Base-by-base conservation (phyloP, 2,113 vertebrate species). In the Ptychochromis oligacanthus region DNA sequence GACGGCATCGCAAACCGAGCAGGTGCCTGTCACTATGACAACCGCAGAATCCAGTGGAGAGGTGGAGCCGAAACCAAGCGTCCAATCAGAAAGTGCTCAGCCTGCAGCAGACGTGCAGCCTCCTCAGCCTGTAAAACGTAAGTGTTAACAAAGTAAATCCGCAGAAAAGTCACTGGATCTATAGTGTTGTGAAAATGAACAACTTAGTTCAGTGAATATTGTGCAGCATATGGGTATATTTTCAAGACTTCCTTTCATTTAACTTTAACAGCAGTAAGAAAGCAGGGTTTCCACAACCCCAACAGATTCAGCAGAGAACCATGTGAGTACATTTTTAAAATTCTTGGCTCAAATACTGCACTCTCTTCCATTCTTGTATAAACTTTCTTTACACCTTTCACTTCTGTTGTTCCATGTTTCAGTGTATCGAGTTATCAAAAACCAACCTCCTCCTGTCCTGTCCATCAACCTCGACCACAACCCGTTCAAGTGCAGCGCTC, bases 401-500 rank as follows among this genome's bases (percentile, higher is more conserved):
- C 10, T 28, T 15, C 0, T 62, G 3, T 13, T 40, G 1, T 55
- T 74, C 3, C 31, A 17, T 59, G 6, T 84, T 94, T 59, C 93
- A 99, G 98, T 97, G 95, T 97, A 97, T 95, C 94, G 95, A 91
- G 94, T 96, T 75, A 96, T 96, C 91, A 98, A 97, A 96, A 96
- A 95, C 91, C 95, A 96, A 67, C 95, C 96, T 17, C 95, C 95
- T 31, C 95, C 95, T 1, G 95, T 95, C 62, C 90, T 97, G 88
- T 87, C 96, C 89, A 93, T 97, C 82, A 98, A 99, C 87, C 96
- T 98, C 64, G 97, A 99, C 94, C 97, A 98, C 95, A 96, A 96
- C 92, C 97, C 97, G 12, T 99, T 98, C 94, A 97, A 97, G 94
- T 99, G 98, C 95, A 97, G 97, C 64, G 95, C 97, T 88, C 95